Conservation (phyloP, 2,888 invertebrate genomes). For the Polydrusus cervinus region DNA sequence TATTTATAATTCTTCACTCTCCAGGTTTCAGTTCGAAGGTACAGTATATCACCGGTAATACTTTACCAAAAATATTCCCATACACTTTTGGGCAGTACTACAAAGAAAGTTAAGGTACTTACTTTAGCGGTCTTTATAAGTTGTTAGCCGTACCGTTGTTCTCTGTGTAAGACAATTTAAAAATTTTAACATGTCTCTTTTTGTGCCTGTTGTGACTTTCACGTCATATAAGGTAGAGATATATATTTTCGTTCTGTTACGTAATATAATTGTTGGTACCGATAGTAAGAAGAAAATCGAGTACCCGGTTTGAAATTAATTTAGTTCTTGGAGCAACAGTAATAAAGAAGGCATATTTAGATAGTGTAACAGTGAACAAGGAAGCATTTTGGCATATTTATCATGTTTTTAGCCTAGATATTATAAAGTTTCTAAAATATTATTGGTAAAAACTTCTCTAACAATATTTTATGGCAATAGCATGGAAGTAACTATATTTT, state of each 20-base stretch:
- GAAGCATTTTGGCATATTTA: too few relatives aligned
- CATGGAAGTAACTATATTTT: too few relatives aligned
- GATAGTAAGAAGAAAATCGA: constrained; percentile 19
- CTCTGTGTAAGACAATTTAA: constrained; percentile 29
- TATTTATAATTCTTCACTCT: too few relatives aligned
- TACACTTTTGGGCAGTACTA: constrained; percentile 30
- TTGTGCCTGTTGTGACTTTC: constrained; percentile 40
- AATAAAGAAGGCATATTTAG: not conserved
- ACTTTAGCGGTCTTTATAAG: constrained; percentile 27
- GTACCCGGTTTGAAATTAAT: constrained; percentile 14
- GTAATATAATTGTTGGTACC: constrained; percentile 11
- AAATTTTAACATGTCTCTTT: constrained; percentile 33
- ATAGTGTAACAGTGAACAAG: too few relatives aligned
- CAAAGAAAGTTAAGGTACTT: constrained; percentile 32
- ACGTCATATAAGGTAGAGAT: constrained; percentile 42
- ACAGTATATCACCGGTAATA: not conserved
- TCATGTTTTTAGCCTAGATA: too few relatives aligned
- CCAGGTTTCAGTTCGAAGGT: too few relatives aligned
- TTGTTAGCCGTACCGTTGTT: constrained; percentile 28
- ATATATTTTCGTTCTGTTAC: constrained; percentile 32
- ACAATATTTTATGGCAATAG: too few relatives aligned
- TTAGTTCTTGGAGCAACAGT: not conserved
- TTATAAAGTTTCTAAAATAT: too few relatives aligned
- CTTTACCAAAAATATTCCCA: constrained; percentile 24
- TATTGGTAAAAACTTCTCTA: too few relatives aligned